Evolutionary conservation across 2,888 invertebrate genomes (phyloP).

Genomic region (Brenthis daphne): DNA sequence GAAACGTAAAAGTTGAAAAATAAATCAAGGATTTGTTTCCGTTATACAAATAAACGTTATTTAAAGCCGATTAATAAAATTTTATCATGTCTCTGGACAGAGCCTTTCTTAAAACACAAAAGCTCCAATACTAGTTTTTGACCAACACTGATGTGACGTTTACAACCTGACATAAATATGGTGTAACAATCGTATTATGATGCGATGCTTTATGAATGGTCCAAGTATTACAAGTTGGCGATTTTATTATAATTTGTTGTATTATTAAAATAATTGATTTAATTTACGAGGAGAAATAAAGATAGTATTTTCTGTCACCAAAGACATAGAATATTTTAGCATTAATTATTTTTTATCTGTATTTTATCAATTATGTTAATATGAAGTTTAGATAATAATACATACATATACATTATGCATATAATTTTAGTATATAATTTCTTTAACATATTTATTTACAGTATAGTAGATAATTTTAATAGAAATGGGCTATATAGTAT

Average conservation of each 20-base stretch:
- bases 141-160: constrained; percentile 51
- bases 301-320: too few species aligned
- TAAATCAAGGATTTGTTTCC: too few species aligned
- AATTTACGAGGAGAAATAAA: neutral
- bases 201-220: neutral
- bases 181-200: constrained; percentile 35
- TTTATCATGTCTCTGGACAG: neutral
- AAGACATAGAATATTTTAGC: too few species aligned
- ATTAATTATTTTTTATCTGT: too few species aligned
- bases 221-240: constrained; percentile 5
- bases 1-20: too few species aligned
- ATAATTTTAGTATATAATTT: too few species aligned
- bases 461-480: neutral
- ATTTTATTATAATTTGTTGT: neutral
- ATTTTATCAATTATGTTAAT: too few species aligned
- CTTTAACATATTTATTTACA: neutral
- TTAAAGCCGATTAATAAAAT: neutral
- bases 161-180: constrained; percentile 62
- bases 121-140: constrained; percentile 1
- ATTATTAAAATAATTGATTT: too few species aligned
- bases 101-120: constrained; percentile 6
- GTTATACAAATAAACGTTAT: neutral
- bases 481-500: neutral
- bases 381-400: too few species aligned
- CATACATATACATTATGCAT: too few species aligned